Evolutionary conservation across 1,140 invertebrate species (phyloP).

Genomic region (Halyomorpha halys): DNA sequence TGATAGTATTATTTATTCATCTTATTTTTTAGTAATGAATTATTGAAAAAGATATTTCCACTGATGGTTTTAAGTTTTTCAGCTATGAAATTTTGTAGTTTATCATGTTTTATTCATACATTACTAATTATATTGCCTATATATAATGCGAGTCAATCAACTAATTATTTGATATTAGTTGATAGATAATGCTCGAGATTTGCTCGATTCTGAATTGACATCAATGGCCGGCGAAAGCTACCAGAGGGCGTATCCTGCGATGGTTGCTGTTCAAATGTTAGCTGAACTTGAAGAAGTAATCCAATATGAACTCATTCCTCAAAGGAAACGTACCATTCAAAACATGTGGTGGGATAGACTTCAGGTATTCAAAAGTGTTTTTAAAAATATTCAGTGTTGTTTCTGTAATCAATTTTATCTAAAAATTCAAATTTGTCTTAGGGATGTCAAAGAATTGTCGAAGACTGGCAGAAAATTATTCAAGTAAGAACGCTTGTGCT

Average conservation of each 20-base stretch:
- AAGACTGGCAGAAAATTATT: conserved; percentile 96
- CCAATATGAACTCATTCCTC: conserved; percentile 85
- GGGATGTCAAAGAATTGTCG: conserved; percentile 89
- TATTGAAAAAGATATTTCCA: too few species aligned
- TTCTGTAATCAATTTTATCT: too few species aligned
- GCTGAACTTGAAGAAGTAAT: conserved; percentile 96
- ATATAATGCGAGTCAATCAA: too few species aligned
- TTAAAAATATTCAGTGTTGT: too few species aligned
- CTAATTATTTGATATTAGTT: conserved; percentile 35
- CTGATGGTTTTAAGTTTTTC: too few species aligned
- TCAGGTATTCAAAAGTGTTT: conserved; percentile 38
- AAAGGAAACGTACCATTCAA: conserved; percentile 70
- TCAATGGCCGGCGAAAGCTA: conserved; percentile 98
- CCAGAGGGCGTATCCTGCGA: conserved; percentile 90
- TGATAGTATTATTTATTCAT: too few species aligned
- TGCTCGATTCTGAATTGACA: conserved; percentile 92
- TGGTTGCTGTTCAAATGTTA: conserved; percentile 95
- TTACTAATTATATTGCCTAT: too few species aligned
- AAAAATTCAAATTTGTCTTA: conserved; percentile 35
- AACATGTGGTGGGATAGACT: conserved; percentile 94
- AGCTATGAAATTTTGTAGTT: too few species aligned
- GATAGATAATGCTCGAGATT: conserved; percentile 83
- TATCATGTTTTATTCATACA: too few species aligned
- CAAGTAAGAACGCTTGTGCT: conserved; percentile 90
- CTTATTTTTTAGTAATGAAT: too few species aligned